Conservation (phyloP, 1,140 invertebrate species). For the Cepaea nemoralis region DNA sequence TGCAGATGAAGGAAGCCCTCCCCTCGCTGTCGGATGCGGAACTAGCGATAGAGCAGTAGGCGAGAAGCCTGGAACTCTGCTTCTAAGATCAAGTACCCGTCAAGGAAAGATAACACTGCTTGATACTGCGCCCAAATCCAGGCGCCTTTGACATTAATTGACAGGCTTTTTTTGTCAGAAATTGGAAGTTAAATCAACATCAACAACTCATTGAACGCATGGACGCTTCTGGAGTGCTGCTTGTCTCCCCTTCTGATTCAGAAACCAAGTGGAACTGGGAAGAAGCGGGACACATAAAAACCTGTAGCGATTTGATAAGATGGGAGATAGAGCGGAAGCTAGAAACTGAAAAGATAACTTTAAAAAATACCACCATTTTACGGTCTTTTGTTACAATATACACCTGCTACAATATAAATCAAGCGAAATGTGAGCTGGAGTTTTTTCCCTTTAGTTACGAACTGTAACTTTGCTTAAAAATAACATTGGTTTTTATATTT, state of each 20-base stretch:
- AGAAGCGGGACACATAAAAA: not conserved
- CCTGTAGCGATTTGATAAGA: not conserved
- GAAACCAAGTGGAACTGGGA: constrained; percentile 12
- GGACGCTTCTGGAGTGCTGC: not conserved
- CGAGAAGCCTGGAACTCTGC: not conserved
- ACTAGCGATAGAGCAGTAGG: not conserved
- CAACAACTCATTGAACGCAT: constrained; percentile 3
- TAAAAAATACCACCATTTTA: not conserved
- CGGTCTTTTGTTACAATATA: not conserved
- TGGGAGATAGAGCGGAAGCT: not conserved
- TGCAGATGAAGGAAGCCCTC: not conserved
- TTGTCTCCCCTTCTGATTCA: constrained; percentile 17
- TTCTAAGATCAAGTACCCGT: not conserved
- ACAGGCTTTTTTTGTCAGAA: not conserved
- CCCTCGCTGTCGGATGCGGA: not conserved
- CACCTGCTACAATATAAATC: constrained; percentile 12
- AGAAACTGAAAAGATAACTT: not conserved
- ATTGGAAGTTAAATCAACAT: constrained; percentile 6
- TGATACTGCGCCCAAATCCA: constrained; percentile 7
- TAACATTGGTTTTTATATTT: not conserved
- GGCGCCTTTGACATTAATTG: not conserved
- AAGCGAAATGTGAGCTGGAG: not conserved
- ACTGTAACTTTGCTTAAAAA: not conserved
- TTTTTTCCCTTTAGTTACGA: not conserved
- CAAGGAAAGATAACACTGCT: constrained; percentile 4